phyloP scores from a whole-genome alignment of 2,797 vertebrate species.

The Crocodylus rhombifer region DNA sequence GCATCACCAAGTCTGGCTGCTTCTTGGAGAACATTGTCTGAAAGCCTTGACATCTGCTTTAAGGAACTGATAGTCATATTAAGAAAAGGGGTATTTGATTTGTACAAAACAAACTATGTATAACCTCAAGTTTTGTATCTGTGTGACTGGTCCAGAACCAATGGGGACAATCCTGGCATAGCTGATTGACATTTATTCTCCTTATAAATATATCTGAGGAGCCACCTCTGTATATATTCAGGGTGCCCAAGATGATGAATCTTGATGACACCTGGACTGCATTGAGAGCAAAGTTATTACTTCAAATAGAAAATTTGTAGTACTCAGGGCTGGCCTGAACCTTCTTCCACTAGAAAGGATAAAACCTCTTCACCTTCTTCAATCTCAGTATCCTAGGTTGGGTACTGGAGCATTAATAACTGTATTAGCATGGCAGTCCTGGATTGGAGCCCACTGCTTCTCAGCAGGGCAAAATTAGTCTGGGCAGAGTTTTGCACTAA shows the following conservation, averaged over 20 bases:
- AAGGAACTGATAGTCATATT: not conserved
- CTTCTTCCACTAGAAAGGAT: not conserved
- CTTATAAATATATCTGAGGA: not conserved
- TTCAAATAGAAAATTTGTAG: not conserved
- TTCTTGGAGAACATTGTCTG: not conserved
- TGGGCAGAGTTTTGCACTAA: too few relatives aligned
- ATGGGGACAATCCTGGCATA: not conserved
- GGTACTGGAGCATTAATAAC: not conserved
- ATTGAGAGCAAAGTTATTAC: constrained; percentile 17
- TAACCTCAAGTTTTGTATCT: not conserved
- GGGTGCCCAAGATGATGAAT: not conserved
- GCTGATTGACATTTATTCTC: not conserved
- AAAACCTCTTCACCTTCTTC: constrained; percentile 23
- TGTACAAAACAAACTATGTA: not conserved
- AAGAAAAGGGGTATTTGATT: not conserved
- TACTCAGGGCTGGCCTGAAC: constrained; percentile 3
- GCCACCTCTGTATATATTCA: not conserved
- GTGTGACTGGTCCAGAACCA: not conserved
- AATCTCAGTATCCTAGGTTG: constrained; percentile 33
- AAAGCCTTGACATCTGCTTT: not conserved
- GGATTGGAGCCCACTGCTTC: too few relatives aligned
- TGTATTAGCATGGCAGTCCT: too few relatives aligned
- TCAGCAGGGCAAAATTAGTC: too few relatives aligned
- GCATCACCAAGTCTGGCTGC: not conserved
- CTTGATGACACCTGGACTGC: constrained; percentile 1